Evolutionary conservation across 37 sponge, comb jelly and placozoan species (phyloP).

Genomic region (Amphimedon queenslandica): DNA sequence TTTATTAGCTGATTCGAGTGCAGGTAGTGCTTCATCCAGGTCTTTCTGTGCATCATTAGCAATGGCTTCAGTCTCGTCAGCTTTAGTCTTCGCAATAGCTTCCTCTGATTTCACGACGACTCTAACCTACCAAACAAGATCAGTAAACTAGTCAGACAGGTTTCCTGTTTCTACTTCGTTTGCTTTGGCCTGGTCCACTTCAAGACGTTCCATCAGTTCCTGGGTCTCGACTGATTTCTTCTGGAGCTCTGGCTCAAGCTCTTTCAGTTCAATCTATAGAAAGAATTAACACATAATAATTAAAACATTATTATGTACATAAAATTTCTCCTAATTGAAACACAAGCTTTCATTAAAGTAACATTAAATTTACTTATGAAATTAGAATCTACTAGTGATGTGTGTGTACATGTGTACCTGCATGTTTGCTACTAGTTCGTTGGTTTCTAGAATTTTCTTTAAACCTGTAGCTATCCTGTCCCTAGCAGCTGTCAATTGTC

Average conservation of each 20-base stretch:
- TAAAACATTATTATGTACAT: background rate
- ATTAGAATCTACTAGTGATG: background rate
- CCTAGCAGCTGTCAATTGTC: slow-evolving; percentile 73
- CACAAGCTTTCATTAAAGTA: background rate
- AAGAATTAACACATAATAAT: background rate
- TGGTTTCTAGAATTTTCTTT: slow-evolving; percentile 95
- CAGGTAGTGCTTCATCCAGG: slow-evolving; percentile 95
- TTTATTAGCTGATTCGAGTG: slow-evolving; percentile 92
- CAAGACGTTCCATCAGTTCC: slow-evolving; percentile 82
- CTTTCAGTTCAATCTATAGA: slow-evolving; percentile 83
- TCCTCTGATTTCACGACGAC: slow-evolving; percentile 91
- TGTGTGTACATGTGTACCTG: slow-evolving; percentile 28
- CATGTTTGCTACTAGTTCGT: slow-evolving; percentile 93
- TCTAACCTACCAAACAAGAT: slow-evolving; percentile 39
- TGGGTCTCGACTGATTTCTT: slow-evolving; percentile 85
- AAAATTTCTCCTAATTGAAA: background rate
- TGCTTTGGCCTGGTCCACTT: slow-evolving; percentile 91
- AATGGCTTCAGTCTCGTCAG: slow-evolving; percentile 92
- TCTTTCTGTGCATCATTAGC: slow-evolving; percentile 96
- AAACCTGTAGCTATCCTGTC: slow-evolving; percentile 94
- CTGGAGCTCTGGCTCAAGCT: slow-evolving; percentile 86
- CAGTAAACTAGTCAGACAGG: background rate
- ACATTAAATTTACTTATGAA: background rate
- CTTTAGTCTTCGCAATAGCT: slow-evolving; percentile 90
- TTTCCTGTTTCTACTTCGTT: slow-evolving; percentile 31